These are phyloP conservation scores for Andrena chrysosceles DNA, from an alignment of 2,888 invertebrate species.

Conservation along the genomic window DNA sequence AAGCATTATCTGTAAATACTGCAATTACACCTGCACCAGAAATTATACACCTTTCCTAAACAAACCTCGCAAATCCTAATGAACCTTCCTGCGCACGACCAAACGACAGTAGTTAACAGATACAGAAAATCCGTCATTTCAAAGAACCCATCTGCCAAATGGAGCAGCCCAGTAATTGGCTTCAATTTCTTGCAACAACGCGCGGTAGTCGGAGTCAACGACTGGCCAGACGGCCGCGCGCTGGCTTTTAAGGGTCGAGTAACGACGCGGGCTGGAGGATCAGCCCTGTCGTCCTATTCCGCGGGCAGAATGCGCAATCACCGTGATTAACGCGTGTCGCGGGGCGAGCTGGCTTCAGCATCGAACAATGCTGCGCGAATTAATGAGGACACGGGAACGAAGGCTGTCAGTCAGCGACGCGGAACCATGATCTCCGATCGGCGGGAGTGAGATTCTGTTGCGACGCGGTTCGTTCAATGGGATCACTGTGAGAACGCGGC, in stretches of 20 bases:
- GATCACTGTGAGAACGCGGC: conserved; percentile 8
- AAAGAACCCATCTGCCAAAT: no score
- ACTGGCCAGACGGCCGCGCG: background rate
- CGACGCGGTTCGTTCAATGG: conserved; percentile 37
- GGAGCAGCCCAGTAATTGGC: no score
- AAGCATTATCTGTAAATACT: no score
- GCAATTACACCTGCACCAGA: no score
- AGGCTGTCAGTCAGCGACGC: conserved; percentile 53
- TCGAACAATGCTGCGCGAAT: conserved; percentile 60
- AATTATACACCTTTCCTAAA: no score
- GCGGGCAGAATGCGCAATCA: conserved; percentile 25
- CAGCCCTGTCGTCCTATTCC: background rate
- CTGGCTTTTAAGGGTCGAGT: background rate
- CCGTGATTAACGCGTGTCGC: conserved; percentile 48
- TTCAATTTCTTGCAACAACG: no score
- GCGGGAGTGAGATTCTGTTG: conserved; percentile 38
- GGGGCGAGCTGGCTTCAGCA: conserved; percentile 42
- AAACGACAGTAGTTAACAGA: no score
- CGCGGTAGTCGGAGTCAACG: background rate
- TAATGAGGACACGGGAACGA: conserved; percentile 58
- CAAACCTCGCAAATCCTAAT: no score
- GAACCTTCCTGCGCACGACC: no score
- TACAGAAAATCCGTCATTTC: no score
- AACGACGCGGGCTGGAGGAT: background rate
- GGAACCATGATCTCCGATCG: conserved; percentile 54